These are phyloP conservation scores for Melanotaenia parkinsoni DNA, from an alignment of 2,797 vertebrate genomes.

Conservation along the genomic window DNA sequence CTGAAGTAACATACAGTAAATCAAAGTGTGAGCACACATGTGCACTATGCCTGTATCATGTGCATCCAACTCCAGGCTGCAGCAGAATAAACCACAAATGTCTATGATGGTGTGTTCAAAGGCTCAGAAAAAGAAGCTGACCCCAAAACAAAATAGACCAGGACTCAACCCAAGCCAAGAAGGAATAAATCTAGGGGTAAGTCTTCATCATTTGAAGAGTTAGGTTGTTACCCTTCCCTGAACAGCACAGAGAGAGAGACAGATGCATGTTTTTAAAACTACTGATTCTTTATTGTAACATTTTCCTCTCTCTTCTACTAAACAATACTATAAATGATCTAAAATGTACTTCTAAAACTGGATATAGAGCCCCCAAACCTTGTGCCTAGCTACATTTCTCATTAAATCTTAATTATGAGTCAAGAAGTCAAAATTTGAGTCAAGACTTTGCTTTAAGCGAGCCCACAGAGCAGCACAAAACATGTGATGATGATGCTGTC, in stretches of 20 bases:
- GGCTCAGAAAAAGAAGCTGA: neutral
- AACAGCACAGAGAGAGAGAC: neutral
- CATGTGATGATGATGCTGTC: neutral
- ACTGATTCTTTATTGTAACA: neutral
- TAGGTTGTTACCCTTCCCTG: neutral
- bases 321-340: neutral
- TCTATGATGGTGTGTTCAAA: slow-evolving; percentile 3
- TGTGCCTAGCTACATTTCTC: neutral
- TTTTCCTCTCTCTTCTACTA: neutral
- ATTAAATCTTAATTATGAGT: neutral
- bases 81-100: slow-evolving; percentile 8
- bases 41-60: neutral
- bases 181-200: neutral
- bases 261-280: neutral
- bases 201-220: neutral
- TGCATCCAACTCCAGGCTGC: slow-evolving; percentile 7
- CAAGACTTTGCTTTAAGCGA: neutral
- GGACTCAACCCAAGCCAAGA: neutral
- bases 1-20: neutral
- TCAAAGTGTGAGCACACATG: neutral
- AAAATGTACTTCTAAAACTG: neutral
- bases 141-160: neutral
- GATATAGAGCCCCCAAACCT: too few species aligned
- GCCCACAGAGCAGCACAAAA: neutral
- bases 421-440: neutral